Evolutionary conservation across 2,888 invertebrate genomes (phyloP), one percentile per base, ranked within the genome.

Genomic region (Scelioninae gen. 1): DNA sequence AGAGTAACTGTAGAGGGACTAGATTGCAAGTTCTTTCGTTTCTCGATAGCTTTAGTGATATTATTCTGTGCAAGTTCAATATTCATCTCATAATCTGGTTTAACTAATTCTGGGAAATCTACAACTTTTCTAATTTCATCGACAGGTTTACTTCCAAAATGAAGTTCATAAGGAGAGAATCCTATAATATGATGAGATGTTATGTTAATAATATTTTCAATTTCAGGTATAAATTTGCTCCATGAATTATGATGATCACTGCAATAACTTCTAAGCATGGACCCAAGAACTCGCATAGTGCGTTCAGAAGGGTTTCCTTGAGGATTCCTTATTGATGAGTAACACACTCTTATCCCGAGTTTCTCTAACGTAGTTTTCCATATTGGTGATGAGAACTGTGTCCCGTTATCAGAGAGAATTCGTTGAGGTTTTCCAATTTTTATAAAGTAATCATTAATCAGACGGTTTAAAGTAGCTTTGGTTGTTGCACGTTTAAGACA

Each of bases 401-500:
- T 75, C 1, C 65, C 75, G 58, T 75, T 55, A 65, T 75, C 75
- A 23, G 56, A 38, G 7, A 75, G 34, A 9, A 66, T 40, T 34
- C 53, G 15, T 7, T 29, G 3, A 4, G 75, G 74, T 58, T 75
- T 74, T 16, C 75, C 75, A 10, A 65, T n/a, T 15, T 56, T 51
- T 0, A 29, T 34, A 47, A 66, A 13, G 40, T 68, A 74, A 62
- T 62, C 32, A 13, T 68, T 13, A 13, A 65, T 8, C 9, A 71
- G 23, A 34, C 72, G 16, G 13, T 72, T 58, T 10, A 66, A 13
- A 10, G 63, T 34, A 4, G 51, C 56, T 13, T 56, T 10, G 9
- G 83, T 45, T 0, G 79, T 83, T 0, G 79, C 79, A 10, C 71
- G 60, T 43, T 76, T 79, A 23, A 83, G 47, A 11, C 60, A 38